Conservation (phyloP, 1,140 invertebrate species). For the Bombus cullumanus region DNA sequence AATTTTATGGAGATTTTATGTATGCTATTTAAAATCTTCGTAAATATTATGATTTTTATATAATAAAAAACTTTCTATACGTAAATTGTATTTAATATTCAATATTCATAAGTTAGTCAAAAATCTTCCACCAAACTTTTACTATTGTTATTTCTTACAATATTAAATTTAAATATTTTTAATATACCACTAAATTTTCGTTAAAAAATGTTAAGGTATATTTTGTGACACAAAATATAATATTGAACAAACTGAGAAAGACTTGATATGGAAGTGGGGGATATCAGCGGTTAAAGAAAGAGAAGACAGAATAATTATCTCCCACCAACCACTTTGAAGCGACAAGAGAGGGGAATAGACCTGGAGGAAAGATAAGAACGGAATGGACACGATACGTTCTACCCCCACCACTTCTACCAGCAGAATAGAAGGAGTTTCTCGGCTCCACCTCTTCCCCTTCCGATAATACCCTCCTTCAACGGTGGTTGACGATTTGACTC, state of each 20-base stretch:
- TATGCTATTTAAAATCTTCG: not conserved
- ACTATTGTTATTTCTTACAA: not conserved
- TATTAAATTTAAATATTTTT: not conserved
- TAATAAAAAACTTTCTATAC: not conserved
- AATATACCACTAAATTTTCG: not conserved
- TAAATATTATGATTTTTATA: not conserved
- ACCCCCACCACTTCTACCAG: conserved; percentile 42
- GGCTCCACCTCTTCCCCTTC: conserved; percentile 61
- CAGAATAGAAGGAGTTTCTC: conserved; percentile 37
- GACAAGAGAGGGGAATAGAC: conserved; percentile 10
- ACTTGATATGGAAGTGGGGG: not conserved
- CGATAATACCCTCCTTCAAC: conserved; percentile 17
- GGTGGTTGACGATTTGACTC: not conserved
- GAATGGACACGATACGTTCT: conserved; percentile 54
- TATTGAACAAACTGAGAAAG: not conserved
- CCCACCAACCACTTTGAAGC: conserved; percentile 29
- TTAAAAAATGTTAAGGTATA: not conserved
- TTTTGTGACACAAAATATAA: not conserved
- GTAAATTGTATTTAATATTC: not conserved
- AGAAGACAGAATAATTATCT: conserved; percentile 1
- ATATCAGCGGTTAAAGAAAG: not conserved
- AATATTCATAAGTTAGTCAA: not conserved
- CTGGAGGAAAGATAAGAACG: conserved; percentile 52
- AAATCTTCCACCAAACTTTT: not conserved
- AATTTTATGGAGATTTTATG: not conserved